Conservation (phyloP, 1,140 invertebrate species). For the Aplysia californica region DNA sequence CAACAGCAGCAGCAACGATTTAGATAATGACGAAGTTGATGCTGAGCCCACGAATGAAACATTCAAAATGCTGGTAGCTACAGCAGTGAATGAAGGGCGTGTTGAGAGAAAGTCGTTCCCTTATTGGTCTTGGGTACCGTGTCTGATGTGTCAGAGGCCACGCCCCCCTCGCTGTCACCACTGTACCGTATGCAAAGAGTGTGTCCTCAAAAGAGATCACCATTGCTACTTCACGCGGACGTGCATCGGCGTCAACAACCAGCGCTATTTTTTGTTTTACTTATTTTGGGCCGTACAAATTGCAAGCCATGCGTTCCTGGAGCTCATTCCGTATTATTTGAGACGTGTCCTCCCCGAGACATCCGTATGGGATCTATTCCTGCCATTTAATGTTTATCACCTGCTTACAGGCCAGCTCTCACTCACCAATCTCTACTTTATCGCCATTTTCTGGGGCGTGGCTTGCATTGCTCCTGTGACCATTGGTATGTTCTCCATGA, state of each 20-base stretch:
- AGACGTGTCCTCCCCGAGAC: constrained; percentile 26
- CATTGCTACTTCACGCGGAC: constrained; percentile 93
- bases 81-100: background rate
- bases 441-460: constrained; percentile 28
- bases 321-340: constrained; percentile 32
- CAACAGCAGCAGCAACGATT: no score
- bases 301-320: constrained; percentile 25
- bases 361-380: constrained; percentile 35
- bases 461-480: constrained; percentile 31
- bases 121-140: constrained; percentile 52
- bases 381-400: constrained; percentile 34
- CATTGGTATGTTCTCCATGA: constrained; percentile 18
- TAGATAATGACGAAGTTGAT: no score
- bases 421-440: constrained; percentile 6
- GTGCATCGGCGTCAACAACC: constrained; percentile 90
- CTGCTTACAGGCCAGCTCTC: constrained; percentile 33
- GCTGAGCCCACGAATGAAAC: no score
- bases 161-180: constrained; percentile 41
- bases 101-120: constrained; percentile 32
- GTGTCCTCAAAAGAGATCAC: constrained; percentile 80
- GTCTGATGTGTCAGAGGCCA: constrained; percentile 37
- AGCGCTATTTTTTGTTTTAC: constrained; percentile 88
- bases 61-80: constrained; percentile 24
- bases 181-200: constrained; percentile 38
- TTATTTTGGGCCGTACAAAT: constrained; percentile 70